These are phyloP conservation scores for Struthio camelus DNA, from an alignment of 2,113 vertebrate species.

Conservation along the genomic window DNA sequence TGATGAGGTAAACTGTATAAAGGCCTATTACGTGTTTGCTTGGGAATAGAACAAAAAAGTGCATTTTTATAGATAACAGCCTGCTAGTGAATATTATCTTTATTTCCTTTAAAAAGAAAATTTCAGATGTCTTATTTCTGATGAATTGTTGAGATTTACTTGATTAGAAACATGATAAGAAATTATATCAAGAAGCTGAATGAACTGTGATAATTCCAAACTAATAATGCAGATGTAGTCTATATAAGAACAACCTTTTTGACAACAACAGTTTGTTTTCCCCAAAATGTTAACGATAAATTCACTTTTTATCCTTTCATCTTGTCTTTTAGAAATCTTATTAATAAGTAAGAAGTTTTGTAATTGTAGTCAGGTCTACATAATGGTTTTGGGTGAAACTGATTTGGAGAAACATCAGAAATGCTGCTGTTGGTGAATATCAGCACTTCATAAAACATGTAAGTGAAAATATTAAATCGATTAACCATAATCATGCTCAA, in stretches of 20 bases:
- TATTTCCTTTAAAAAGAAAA: background rate
- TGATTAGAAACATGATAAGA: background rate
- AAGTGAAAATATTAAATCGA: background rate
- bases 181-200: background rate
- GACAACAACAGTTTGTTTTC: rapidly evolving
- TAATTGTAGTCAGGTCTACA: background rate
- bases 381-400: background rate
- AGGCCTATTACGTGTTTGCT: background rate
- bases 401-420: background rate
- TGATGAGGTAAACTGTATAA: background rate
- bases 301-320: background rate
- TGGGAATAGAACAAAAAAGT: background rate
- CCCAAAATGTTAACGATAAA: background rate
- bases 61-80: background rate
- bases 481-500: no score
- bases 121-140: background rate
- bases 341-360: background rate
- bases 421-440: background rate
- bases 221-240: background rate
- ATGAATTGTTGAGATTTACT: background rate
- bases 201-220: background rate
- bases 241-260: background rate
- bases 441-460: background rate
- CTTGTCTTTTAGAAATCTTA: background rate
- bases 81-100: background rate